Conservation (phyloP, 2,888 invertebrate species). For the Mesodorylaimus sp. region DNA sequence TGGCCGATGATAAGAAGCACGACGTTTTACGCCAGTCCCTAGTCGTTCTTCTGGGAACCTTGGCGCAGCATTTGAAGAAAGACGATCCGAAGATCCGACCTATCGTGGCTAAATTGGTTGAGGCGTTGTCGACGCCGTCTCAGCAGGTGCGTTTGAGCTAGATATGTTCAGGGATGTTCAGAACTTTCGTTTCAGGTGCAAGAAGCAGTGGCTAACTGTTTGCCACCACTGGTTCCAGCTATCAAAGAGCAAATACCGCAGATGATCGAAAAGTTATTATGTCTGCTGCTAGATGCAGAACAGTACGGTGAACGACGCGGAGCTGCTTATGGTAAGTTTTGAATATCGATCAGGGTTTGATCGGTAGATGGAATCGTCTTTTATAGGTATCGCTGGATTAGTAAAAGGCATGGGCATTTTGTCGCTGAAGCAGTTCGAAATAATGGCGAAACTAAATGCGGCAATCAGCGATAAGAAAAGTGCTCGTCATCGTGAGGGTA, state of each 20-base stretch:
- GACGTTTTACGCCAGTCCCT: constrained; percentile 88
- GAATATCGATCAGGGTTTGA: no score
- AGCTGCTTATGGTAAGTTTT: constrained; percentile 95
- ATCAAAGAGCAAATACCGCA: constrained; percentile 73
- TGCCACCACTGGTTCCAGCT: constrained; percentile 77
- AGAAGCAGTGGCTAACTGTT: constrained; percentile 86
- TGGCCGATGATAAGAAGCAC: constrained; percentile 68
- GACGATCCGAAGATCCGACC: constrained; percentile 48
- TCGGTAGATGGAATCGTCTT: no score
- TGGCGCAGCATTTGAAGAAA: constrained; percentile 84
- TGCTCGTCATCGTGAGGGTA: constrained; percentile 72
- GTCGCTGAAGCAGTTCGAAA: constrained; percentile 78
- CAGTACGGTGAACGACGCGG: constrained; percentile 82
- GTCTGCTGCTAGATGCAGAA: constrained; percentile 67
- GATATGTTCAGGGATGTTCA: background rate
- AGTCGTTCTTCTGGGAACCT: constrained; percentile 84
- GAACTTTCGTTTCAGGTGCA: constrained; percentile 48
- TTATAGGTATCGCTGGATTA: constrained; percentile 68
- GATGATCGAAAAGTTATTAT: constrained; percentile 65
- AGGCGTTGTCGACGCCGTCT: constrained; percentile 82
- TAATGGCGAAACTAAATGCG: constrained; percentile 75
- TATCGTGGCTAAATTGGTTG: constrained; percentile 72
- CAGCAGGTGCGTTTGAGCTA: constrained; percentile 48
- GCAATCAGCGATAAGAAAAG: constrained; percentile 94
- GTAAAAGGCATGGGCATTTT: constrained; percentile 92